Base-by-base conservation (phyloP, 2,797 vertebrate genomes). In the Vireo griseus region DNA sequence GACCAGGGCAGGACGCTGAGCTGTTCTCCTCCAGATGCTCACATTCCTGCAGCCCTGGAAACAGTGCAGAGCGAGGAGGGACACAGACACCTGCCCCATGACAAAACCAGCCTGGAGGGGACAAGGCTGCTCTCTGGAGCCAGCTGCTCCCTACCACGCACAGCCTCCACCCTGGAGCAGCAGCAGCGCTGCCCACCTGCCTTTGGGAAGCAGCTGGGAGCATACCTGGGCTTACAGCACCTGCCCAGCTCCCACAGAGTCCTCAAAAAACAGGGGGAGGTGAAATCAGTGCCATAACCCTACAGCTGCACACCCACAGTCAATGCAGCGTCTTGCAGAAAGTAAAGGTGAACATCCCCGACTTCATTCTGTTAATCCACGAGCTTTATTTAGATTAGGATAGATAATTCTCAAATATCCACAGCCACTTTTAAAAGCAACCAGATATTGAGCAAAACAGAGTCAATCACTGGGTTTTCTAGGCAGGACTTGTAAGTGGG, bases 251-350 rank as follows among this genome's bases (percentile, higher is more conserved):
- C 28, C 37, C 48, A 78, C n/a, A 37, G 8, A 18, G 24, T 8
- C 75, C 1, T 13, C 33, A 33, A 25, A 22, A 31, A 11, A 5
- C 0, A 4, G 6, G 4, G 7, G 4, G 1, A 13, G 10, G 6
- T 7, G 14, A 33, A 40, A 26, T 7, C 26, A 11, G 1, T 16
- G 28, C 52, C 29, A 28, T 12, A 4, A 68, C 26, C n/a, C 61
- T 29, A n/a, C 0, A 54, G 37, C 47, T 22, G 18, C 10, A 62
- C n/a, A 44, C 44, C 54, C 76, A 48, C 31, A 57, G 59, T 26
- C 62, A 62, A 50, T 8, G 63, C 47, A 85, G 71, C 4, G 0
- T 22, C 83, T 29, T 50, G 42, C 29, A 68, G 31, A 62, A 75
- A 52, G 61, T 6, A 22, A 63, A 77, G 62, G 50, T 59, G 71